A percentile compares a stretch with the other conserved stretches of the same genome.
phyloP scores from a whole-genome alignment of 2,888 invertebrate genomes.

The Diaphora mendica region DNA sequence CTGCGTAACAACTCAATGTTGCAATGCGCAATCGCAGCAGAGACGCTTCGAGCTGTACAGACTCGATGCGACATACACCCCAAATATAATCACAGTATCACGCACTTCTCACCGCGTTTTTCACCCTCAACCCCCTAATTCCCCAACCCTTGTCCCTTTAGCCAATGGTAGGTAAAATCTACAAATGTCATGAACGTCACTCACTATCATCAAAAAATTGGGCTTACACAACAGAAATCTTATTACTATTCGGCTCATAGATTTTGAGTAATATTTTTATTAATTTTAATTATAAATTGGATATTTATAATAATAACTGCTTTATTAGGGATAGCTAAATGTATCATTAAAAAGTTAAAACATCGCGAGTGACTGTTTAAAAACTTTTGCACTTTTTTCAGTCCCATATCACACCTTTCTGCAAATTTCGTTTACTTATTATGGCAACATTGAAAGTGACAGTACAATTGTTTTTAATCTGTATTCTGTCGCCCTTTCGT shows the following conservation, averaged over 20 bases:
- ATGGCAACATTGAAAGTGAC: neutral
- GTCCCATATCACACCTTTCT: too few species aligned
- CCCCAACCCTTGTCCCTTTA: too few species aligned
- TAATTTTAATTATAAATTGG: too few species aligned
- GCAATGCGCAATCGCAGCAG: slow-evolving; percentile 76
- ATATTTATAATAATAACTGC: too few species aligned
- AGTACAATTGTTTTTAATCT: neutral
- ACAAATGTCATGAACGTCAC: slow-evolving; percentile 4
- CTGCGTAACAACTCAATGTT: slow-evolving; percentile 57
- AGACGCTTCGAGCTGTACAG: slow-evolving; percentile 31
- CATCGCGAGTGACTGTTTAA: too few species aligned
- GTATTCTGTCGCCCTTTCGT: neutral
- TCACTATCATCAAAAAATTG: neutral
- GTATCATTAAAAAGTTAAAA: too few species aligned
- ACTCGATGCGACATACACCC: slow-evolving; percentile 54
- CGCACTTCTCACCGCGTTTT: slow-evolving; percentile 41
- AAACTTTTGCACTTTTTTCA: too few species aligned
- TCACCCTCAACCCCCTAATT: slow-evolving; percentile 42
- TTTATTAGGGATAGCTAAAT: too few species aligned
- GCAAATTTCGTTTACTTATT: neutral
- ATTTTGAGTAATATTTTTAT: too few species aligned
- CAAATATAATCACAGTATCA: slow-evolving; percentile 39
- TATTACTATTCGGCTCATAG: neutral
- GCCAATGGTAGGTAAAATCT: neutral
- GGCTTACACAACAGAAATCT: neutral